A percentile compares a stretch with the other conserved stretches of the same genome.
Conservation (phyloP, 2,797 vertebrate species). For the Prunella strophiata region DNA sequence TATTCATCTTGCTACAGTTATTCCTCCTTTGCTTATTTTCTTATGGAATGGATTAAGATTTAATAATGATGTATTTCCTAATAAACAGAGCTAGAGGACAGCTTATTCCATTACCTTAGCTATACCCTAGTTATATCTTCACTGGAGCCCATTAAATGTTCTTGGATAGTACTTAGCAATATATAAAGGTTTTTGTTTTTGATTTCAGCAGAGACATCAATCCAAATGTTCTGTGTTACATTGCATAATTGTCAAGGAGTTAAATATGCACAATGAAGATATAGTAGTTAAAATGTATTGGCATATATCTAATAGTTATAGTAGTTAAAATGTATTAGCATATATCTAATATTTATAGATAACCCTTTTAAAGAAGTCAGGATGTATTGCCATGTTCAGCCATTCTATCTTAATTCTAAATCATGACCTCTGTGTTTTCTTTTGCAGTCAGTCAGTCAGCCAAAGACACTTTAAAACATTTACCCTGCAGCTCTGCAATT, state of each 20-base stretch:
- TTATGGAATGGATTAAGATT: constrained; percentile 18
- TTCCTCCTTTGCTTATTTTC: constrained; percentile 13
- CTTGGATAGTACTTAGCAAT: constrained; percentile 7
- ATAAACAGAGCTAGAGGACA: neutral
- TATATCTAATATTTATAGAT: constrained; percentile 60
- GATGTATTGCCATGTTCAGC: constrained; percentile 6
- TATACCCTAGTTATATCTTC: neutral
- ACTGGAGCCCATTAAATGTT: neutral
- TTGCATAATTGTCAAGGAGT: constrained; percentile 59
- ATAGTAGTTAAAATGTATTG: constrained; percentile 35
- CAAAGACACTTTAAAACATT: constrained; percentile 22
- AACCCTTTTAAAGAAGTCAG: constrained; percentile 33
- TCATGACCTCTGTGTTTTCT: constrained; percentile 14
- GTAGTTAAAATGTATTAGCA: constrained; percentile 43
- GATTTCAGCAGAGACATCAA: constrained; percentile 33
- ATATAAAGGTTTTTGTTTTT: constrained; percentile 35
- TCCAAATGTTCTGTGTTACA: constrained; percentile 58
- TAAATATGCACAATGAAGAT: constrained; percentile 46
- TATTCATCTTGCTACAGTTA: constrained; percentile 16
- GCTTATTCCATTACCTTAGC: neutral
- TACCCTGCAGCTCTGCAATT: constrained; percentile 56
- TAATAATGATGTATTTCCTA: constrained; percentile 40
- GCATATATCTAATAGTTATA: constrained; percentile 55
- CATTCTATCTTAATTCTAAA: constrained; percentile 59
- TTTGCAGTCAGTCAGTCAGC: constrained; percentile 42